Base-by-base conservation (phyloP, 2,888 invertebrate species). In the Drosophila multiciliata region DNA sequence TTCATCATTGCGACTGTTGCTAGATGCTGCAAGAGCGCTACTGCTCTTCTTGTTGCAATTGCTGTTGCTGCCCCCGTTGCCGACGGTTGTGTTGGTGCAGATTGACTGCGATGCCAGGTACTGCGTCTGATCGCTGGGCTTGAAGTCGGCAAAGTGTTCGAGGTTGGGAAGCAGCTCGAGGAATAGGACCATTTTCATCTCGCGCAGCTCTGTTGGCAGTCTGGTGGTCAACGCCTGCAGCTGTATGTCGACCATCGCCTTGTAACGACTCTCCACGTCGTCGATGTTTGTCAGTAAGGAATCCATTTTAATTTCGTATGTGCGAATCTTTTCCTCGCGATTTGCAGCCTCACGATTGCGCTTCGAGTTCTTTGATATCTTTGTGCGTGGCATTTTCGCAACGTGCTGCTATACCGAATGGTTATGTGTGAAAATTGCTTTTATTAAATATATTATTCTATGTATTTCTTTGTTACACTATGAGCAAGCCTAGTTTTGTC, bases 361-460 rank as follows among this genome's bases (percentile, higher is more conserved):
- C 63, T 93, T 93, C 1, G 91, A 80, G 73, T 91, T 91, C 71
- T 92, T 92, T 35, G 92, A 82, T 69, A 93, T 80, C 75, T 93
- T 93, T n/a, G 93, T 93, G 52, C 93, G 91, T 62, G 93, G 93
- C 93, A 93, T 93, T 62, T 68, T 82, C 15, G 49, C 15, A 58
- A 33, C 33, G 26, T n/a, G n/a, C 45, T 42, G 20, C 11, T 11
- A 7, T 23, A 0, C 4, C 15, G 8, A 45, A 45, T 3, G 20
- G 35, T 35, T 8, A 6, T 32, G 9, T 55, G 20, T 12, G 17
- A 15, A 63, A 73, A 33, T 35, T 55, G 23, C 2, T 4, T 66
- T 49, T 11, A n/a, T 32, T 12, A 35, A 53, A 45, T 33, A 50
- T 61, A 48, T 54, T 32, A 48, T 26, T 48, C 35, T 40, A 1